Conservation (phyloP, 1,140 invertebrate species). For the Macrobrachium rosenbergii region DNA sequence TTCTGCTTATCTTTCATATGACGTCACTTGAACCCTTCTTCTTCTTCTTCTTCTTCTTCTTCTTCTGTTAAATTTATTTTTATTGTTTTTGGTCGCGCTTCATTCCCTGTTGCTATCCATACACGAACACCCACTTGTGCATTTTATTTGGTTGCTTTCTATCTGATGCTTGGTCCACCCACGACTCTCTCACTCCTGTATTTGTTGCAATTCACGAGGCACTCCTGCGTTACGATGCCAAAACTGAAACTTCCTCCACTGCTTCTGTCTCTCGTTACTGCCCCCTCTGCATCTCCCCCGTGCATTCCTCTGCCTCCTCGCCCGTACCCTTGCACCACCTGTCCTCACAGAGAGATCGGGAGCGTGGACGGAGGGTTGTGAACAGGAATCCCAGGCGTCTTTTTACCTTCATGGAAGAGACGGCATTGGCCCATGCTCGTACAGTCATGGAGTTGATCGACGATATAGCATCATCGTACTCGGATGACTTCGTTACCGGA, state of each 20-base stretch:
- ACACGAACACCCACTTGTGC: background rate
- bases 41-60: background rate
- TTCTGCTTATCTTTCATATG: background rate
- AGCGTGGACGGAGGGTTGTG: slow-evolving; percentile 36
- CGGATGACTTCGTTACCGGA: slow-evolving; percentile 36
- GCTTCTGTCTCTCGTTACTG: background rate
- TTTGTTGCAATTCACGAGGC: background rate
- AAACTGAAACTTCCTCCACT: background rate
- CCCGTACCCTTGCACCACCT: slow-evolving; percentile 2
- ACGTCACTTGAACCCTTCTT: background rate
- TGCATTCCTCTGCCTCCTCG: background rate
- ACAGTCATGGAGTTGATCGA: slow-evolving; percentile 56
- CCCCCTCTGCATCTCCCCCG: background rate
- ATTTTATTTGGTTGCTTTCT: background rate
- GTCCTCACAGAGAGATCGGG: slow-evolving; percentile 53
- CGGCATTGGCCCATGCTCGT: slow-evolving; percentile 52
- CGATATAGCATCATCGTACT: slow-evolving; percentile 48
- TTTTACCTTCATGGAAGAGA: slow-evolving; percentile 54
- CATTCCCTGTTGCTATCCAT: background rate
- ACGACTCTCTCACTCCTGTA: background rate
- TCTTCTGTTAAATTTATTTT: too few species aligned
- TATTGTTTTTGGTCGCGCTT: too few species aligned
- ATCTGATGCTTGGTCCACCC: background rate
- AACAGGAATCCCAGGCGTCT: slow-evolving; percentile 41
- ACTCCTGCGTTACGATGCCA: background rate